Percentiles rank a stretch among this genome's conserved stretches.
phyloP scores from a whole-genome alignment of 2,888 invertebrate species.

The Drosophila pegasa region DNA sequence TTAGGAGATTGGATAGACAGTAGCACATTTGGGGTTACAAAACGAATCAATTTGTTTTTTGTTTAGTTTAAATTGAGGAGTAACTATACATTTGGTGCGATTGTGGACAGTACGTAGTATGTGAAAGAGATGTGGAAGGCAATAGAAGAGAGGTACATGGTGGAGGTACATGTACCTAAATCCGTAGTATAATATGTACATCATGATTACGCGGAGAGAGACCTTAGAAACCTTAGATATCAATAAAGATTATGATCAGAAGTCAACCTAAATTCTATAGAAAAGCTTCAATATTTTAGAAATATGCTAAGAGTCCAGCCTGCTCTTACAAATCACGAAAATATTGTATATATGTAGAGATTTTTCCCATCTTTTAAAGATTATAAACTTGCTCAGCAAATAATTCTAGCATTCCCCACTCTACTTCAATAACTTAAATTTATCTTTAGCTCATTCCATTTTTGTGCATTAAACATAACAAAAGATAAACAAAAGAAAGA shows the following conservation, averaged over 20 bases:
- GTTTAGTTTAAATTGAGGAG: not conserved
- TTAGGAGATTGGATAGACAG: constrained; percentile 17
- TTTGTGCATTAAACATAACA: not conserved
- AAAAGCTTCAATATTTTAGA: too few species aligned
- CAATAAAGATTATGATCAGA: too few species aligned
- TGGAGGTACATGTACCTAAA: too few species aligned
- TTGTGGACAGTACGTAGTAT: not conserved
- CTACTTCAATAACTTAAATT: not conserved
- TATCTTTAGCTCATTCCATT: not conserved
- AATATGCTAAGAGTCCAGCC: too few species aligned
- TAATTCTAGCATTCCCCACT: not conserved
- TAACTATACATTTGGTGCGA: not conserved
- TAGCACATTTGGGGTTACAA: constrained; percentile 34
- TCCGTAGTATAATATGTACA: too few species aligned
- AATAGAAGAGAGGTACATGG: not conserved
- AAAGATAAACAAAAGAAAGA: not conserved
- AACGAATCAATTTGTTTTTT: constrained; percentile 9
- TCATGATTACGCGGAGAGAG: too few species aligned
- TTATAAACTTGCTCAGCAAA: not conserved
- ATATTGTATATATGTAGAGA: too few species aligned
- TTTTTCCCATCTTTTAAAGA: too few species aligned
- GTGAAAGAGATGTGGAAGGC: not conserved
- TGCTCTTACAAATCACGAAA: too few species aligned
- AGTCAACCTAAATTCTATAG: too few species aligned
- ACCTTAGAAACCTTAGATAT: too few species aligned